These are phyloP conservation scores for Galago senegalensis DNA, from an alignment of 2,797 vertebrate species.

Conservation along the genomic window DNA sequence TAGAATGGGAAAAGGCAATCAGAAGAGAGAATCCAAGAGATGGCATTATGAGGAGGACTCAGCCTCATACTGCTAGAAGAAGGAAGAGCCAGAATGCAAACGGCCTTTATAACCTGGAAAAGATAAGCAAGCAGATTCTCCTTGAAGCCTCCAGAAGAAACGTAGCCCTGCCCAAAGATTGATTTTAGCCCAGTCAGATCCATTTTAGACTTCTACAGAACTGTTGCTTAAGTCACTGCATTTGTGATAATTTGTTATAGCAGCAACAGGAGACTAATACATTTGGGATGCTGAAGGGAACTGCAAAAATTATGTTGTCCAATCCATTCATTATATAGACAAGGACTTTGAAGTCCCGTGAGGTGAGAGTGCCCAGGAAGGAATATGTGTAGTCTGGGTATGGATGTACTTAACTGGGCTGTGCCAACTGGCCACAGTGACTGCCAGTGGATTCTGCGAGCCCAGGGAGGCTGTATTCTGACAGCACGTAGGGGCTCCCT, in stretches of 20 bases:
- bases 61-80: too few species aligned
- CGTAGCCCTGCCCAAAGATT: too few species aligned
- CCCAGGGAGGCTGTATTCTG: background rate
- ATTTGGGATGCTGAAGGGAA: background rate
- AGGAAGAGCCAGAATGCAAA: background rate
- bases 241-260: background rate
- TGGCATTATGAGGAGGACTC: background rate
- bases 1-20: background rate
- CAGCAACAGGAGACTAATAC: background rate
- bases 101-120: background rate
- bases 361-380: background rate
- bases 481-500: background rate
- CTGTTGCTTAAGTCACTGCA: background rate
- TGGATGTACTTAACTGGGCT: background rate
- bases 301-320: accelerated
- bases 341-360: background rate
- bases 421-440: background rate
- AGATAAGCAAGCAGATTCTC: background rate
- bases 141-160: background rate
- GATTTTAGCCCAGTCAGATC: background rate
- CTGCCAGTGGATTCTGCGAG: background rate
- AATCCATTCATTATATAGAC: accelerated
- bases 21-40: background rate
- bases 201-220: background rate
- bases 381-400: accelerated